A percentile compares a stretch with the other conserved stretches of the same genome.
Conservation (phyloP, 2,888 invertebrate species). For the Pterobdella sp. region DNA sequence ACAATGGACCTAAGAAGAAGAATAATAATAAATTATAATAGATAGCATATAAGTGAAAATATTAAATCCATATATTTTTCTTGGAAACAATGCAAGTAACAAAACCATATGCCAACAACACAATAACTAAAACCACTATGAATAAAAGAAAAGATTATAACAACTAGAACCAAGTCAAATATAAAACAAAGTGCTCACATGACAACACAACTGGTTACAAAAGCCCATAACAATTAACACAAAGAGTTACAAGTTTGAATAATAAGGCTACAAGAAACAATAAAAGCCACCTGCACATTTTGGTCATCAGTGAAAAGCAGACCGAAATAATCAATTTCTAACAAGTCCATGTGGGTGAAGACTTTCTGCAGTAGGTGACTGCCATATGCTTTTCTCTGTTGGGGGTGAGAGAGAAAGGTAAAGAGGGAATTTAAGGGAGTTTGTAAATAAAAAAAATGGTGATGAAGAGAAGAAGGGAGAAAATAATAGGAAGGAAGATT, state of each 20-base stretch:
- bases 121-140: neutral
- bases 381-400: slow-evolving; percentile 25
- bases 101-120: too few relatives aligned
- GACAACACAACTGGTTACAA: neutral
- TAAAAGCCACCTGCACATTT: slow-evolving; percentile 23
- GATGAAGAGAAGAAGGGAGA: neutral
- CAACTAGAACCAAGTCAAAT: neutral
- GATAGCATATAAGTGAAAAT: too few relatives aligned
- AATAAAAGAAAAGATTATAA: neutral
- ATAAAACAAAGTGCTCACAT: neutral
- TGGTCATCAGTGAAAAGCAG: slow-evolving; percentile 28
- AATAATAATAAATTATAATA: too few relatives aligned
- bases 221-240: neutral
- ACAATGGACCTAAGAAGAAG: too few relatives aligned
- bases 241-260: neutral
- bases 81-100: too few relatives aligned
- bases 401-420: neutral
- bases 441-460: neutral
- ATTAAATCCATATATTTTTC: too few relatives aligned
- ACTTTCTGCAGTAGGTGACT: slow-evolving; percentile 25
- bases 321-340: slow-evolving; percentile 31
- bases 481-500: neutral
- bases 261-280: slow-evolving; percentile 5
- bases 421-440: neutral
- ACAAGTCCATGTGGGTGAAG: slow-evolving; percentile 26